phyloP scores from a whole-genome alignment of 2,113 vertebrate genomes.

The Neodontobutis hainanensis region DNA sequence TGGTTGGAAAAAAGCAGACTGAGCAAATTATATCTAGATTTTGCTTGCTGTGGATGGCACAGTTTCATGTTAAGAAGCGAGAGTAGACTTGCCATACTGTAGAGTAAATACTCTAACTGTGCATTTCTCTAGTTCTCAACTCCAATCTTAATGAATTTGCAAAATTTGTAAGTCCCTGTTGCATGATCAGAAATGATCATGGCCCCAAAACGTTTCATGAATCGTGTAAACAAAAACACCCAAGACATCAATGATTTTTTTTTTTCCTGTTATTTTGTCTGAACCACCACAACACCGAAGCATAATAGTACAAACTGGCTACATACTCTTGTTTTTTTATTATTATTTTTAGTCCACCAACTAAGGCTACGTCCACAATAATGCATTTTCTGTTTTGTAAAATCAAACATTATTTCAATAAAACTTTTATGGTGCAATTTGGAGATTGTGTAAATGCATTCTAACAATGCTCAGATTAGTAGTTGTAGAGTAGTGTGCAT shows the following conservation, averaged over 20 bases:
- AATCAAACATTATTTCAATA: neutral
- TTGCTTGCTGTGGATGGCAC: neutral
- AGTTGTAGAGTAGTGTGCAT: constrained; percentile 1
- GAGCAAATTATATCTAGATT: neutral
- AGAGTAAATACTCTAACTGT: neutral
- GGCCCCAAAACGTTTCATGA: neutral
- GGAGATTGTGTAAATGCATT: neutral
- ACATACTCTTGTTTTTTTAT: neutral
- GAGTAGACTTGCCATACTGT: neutral
- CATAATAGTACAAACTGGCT: no score
- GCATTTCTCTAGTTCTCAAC: neutral
- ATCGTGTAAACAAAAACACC: neutral
- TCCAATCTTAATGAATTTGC: no score
- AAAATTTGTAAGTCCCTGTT: no score
- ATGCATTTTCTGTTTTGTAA: neutral
- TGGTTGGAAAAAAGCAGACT: no score
- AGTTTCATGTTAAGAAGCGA: neutral
- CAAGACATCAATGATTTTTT: neutral
- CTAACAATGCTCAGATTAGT: neutral
- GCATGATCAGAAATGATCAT: no score
- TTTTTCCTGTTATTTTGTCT: neutral
- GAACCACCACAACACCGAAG: neutral
- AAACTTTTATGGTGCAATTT: neutral
- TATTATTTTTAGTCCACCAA: neutral
- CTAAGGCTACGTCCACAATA: neutral